phyloP scores from a whole-genome alignment of 2,113 vertebrate species.

The Sphaerodactylus townsendi region DNA sequence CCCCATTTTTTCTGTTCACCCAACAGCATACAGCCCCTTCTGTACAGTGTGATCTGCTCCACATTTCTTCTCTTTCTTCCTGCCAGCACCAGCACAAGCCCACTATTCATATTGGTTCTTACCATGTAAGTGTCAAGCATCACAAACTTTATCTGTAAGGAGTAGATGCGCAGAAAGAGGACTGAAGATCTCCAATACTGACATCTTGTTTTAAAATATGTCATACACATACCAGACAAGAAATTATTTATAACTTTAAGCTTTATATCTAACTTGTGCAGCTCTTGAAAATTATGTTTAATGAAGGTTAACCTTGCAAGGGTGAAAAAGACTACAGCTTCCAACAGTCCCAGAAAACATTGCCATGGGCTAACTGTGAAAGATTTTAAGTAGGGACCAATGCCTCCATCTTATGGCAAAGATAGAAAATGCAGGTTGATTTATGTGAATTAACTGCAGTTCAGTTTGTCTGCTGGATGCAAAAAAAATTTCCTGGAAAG shows the following conservation, averaged over 20 bases:
- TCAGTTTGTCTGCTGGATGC: neutral
- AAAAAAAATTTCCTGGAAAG: neutral
- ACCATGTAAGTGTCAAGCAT: neutral
- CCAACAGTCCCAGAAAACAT: neutral
- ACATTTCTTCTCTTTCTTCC: neutral
- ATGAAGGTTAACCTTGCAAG: neutral
- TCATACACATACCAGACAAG: neutral
- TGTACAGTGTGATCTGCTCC: neutral
- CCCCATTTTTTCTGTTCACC: neutral
- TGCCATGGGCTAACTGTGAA: neutral
- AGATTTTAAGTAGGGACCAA: neutral
- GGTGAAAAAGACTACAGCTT: neutral
- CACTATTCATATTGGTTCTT: too few species aligned
- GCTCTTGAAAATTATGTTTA: neutral
- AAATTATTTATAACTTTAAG: neutral
- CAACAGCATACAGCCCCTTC: too few species aligned
- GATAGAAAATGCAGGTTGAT: neutral
- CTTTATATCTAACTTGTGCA: neutral
- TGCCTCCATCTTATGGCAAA: constrained; percentile 7
- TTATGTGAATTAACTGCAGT: neutral
- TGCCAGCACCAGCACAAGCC: too few species aligned
- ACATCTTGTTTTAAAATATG: neutral
- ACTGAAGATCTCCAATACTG: neutral
- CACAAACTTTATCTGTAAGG: neutral
- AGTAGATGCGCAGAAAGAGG: neutral